Conservation (phyloP, 1,140 invertebrate species). For the Brachionus angularis region DNA sequence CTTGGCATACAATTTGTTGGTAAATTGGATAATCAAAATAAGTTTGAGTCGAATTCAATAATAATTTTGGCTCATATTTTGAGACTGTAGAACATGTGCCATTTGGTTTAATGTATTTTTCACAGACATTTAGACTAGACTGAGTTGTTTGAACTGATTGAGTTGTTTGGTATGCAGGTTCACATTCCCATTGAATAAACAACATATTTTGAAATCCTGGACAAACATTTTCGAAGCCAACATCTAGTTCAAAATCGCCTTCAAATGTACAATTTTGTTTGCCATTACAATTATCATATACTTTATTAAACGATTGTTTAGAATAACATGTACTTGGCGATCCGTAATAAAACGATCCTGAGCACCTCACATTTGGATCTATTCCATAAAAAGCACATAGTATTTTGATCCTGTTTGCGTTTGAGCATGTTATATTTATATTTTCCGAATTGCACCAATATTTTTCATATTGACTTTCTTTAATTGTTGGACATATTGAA, state of each 20-base stretch:
- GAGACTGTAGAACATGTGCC: neutral
- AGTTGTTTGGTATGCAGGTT: neutral
- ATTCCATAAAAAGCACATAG: slow-evolving; percentile 40
- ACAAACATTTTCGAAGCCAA: slow-evolving; percentile 24
- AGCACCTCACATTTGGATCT: slow-evolving; percentile 14
- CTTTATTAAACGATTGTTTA: neutral
- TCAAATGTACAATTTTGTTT: slow-evolving; percentile 22
- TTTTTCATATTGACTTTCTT: neutral
- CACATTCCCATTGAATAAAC: slow-evolving; percentile 41
- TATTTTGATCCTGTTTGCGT: neutral
- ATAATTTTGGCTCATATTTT: neutral
- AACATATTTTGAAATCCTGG: slow-evolving; percentile 26
- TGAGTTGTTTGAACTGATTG: neutral
- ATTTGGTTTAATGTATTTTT: neutral
- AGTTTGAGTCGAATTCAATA: neutral
- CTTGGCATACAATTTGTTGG: slow-evolving; percentile 40
- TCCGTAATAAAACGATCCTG: slow-evolving; percentile 23
- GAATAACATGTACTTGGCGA: slow-evolving; percentile 26
- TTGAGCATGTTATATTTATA: neutral
- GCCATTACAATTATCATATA: slow-evolving; percentile 7
- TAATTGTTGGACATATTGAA: slow-evolving; percentile 28
- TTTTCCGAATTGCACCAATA: neutral
- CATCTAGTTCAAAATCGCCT: neutral
- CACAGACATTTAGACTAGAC: neutral
- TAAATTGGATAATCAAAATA: slow-evolving; percentile 6